Evolutionary conservation across 2,888 invertebrate genomes (phyloP), one percentile per base, ranked within the genome.

Genomic region (Siphlonurus alternatus): DNA sequence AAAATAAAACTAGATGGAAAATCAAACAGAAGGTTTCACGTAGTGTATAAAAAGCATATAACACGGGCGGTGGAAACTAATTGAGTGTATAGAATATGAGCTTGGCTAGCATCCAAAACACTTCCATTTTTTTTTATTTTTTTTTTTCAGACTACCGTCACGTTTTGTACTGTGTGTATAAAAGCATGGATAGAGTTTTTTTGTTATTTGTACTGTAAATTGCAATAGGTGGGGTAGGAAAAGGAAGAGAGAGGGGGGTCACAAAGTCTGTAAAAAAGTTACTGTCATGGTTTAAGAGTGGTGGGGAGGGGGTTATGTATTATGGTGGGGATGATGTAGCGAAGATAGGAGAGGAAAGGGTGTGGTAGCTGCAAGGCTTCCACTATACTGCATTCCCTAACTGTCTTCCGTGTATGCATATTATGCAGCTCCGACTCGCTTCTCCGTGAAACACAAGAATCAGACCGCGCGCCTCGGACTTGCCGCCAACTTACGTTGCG

Each of bases 381-480:
- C 38, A 38, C 15, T 10, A 15, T 38, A 18, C 22, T 15, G 59
- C n/a, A 22, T 10, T 59, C 59, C 5, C n/a, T 59, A n/a, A 20
- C 20, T 19, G 15, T 38, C 38, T 10, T 38, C 38, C n/a, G n/a
- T n/a, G 3, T 2, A 59, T 7, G 23, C 2, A 22, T 59, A 25
- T 23, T 10, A 56, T 63, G 15, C 24, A 66, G 66, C 66, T 25
- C 66, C 66, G 2, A 61, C 66, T n/a, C 62, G 63, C 18, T 66
- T 66, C 19, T 20, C 24, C 2, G 56, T 65, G 61, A 66, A 63
- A 61, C 64, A 65, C 25, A 64, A 54, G 62, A 70, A 70, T 63
- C 67, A 68, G 23, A 69, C 69, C 23, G 64, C 69, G 23, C 67
- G 69, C 53, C 68, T 70, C 20, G 67, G 70, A 22, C 66, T 66